A percentile compares a stretch with the other conserved stretches of the same genome.
Conservation (phyloP, 2,113 vertebrate genomes). For the Silurus glanis region DNA sequence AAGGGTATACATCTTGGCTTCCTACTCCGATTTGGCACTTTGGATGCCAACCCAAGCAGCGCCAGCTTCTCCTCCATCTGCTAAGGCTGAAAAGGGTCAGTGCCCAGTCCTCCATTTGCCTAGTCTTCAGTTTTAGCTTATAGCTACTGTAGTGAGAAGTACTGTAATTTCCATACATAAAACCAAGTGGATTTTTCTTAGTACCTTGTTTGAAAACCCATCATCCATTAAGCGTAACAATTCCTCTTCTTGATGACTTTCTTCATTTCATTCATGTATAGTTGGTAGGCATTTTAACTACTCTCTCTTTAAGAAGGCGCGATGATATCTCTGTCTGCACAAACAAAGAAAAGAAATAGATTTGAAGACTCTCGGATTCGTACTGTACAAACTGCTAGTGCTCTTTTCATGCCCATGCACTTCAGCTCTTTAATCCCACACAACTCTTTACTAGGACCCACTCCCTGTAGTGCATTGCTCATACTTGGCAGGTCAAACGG, state of each 20-base stretch:
- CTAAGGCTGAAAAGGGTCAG: constrained; percentile 50
- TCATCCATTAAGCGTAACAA: constrained; percentile 16
- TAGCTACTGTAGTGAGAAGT: constrained; percentile 29
- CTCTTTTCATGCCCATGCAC: not conserved
- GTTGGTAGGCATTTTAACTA: not conserved
- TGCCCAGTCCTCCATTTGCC: constrained; percentile 40
- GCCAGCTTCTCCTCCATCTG: constrained; percentile 57
- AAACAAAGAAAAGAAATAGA: not conserved
- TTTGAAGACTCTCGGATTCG: not conserved
- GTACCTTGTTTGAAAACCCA: constrained; percentile 27
- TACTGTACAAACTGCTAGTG: not conserved
- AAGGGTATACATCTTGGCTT: constrained; percentile 56
- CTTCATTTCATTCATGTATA: not conserved
- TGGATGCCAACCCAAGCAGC: constrained; percentile 48
- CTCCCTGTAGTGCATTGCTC: not conserved
- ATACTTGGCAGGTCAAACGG: not conserved
- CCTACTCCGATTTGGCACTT: constrained; percentile 54
- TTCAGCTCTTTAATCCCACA: not conserved
- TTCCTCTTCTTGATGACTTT: not conserved
- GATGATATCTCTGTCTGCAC: not conserved
- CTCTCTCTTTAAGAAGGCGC: not conserved
- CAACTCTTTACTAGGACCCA: not conserved
- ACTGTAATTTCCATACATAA: not conserved
- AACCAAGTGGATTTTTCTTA: not conserved
- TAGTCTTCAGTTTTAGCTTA: constrained; percentile 38